Base-by-base conservation (phyloP, 2,113 vertebrate genomes). In the Cyprinodon variegatus region DNA sequence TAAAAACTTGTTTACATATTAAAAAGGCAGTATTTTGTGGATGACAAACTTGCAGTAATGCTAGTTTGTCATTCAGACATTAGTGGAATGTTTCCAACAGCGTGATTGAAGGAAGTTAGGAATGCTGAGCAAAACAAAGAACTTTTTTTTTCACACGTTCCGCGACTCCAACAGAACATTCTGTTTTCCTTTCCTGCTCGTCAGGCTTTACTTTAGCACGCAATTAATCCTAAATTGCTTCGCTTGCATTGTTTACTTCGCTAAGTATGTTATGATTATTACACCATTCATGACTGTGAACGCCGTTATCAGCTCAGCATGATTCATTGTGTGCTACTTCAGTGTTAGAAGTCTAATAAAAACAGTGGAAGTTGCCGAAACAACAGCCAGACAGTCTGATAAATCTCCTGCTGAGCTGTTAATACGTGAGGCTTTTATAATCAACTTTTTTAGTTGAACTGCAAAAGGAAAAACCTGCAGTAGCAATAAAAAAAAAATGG, bases 311-410 rank as follows among this genome's bases (percentile, higher is more conserved):
- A 70, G 37, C 46, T 64, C 46, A 57, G 41, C 39, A 13, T 68
- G 65, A 68, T 45, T 76, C 65, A 62, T 57, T n/a, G 50, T 12
- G 43, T 40, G 39, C 40, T 60, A 15, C 20, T 62, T 50, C 59
- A 36, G 22, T 62, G 50, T 10, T 62, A 37, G 36, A 63, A 64
- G 22, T 45, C 3, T 38, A 50, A 63, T 50, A 63, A 76, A 76
- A 69, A 68, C 65, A 68, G 37, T 9, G 46, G 20, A 61, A 63
- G 22, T n/a, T 61, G 61, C 66, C 43, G 53, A 70, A 57, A 43
- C 45, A 70, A 20, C 43, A 53, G 50, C 41, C 37, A 41, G n/a
- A 69, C 40, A 41, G 12, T 36, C 59, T 75, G 73, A 75, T 75
- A 75, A 67, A 53, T 15, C 10, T 13, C 14, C 59, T 40, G 57